Conservation (phyloP, 2,888 invertebrate genomes). For the Dolichomitus sp. region DNA sequence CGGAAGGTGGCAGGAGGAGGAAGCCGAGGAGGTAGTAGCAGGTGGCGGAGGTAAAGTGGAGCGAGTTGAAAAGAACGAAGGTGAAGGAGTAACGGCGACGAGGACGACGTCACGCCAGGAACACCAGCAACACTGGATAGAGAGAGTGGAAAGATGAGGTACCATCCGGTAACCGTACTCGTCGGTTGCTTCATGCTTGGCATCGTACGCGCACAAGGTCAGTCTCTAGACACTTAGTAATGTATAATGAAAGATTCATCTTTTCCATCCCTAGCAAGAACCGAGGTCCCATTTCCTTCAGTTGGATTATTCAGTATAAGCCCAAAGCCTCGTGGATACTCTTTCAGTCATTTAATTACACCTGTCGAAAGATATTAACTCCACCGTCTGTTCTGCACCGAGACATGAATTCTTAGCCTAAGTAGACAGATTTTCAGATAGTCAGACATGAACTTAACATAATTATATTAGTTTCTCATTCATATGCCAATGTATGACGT, state of each 20-base stretch:
- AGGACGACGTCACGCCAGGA: conserved; percentile 55
- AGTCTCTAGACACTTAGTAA: conserved; percentile 68
- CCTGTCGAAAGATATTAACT: conserved; percentile 5
- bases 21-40: conserved; percentile 52
- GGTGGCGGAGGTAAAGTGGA: conserved; percentile 64
- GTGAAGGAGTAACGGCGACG: conserved; percentile 67
- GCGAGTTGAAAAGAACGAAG: conserved; percentile 56
- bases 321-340: neutral
- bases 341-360: neutral
- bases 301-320: conserved; percentile 7
- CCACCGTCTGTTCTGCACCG: neutral
- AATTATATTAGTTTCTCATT: neutral
- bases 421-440: neutral
- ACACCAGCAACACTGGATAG: conserved; percentile 55
- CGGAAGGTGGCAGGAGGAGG: conserved; percentile 49
- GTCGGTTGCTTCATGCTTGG: conserved; percentile 75
- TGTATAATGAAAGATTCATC: conserved; percentile 43
- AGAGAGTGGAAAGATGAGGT: conserved; percentile 75
- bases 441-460: neutral
- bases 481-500: neutral
- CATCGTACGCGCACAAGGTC: conserved; percentile 83
- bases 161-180: conserved; percentile 78
- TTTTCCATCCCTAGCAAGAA: conserved; percentile 10
- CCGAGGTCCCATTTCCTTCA: conserved; percentile 20
- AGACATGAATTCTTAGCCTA: neutral